Evolutionary conservation across 2,113 vertebrate species (phyloP), one percentile per base, ranked within the genome.

Genomic region (Leucoraja erinaceus): DNA sequence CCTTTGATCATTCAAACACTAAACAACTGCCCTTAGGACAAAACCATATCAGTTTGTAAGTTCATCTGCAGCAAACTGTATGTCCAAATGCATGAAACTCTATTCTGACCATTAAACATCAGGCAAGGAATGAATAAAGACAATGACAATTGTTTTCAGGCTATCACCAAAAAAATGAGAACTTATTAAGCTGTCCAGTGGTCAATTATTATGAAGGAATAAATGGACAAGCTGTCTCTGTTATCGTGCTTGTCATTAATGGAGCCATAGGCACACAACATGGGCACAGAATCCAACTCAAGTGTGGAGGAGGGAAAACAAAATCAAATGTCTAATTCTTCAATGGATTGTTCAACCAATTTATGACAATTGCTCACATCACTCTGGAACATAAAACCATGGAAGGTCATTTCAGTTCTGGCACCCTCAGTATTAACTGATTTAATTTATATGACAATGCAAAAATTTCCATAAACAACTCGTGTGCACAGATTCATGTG

Each of bases 81-180:
- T 70, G 90, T 91, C 70, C 66, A 91, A 72, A 72, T 47, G 47
- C 63, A 91, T 91, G 90, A 72, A 91, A 38, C 72, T 91, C 90
- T 91, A 47, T 91, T 91, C 38, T 72, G 90, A 72, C 90, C 90
- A 91, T 91, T 91, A 91, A 72, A 38, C 68, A 72, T 91, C 47
- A 68, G 68, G 66, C 33, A 38, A 54, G 22, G 88, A 91, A 63
- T 63, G 86, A 14, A 90, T 63, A 33, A 90, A 18, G 22, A 11
- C 47, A 90, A 68, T 66, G 1, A 68, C 61, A 33, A 63, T 33
- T 63, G 86, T 25, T 33, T 90, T 56, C 12, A 90, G 61, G 33
- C 38, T 72, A 91, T 91, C 68, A 72, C 68, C 72, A 72, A 72
- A 68, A 31, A 91, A 91, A 90, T n/a, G 0, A 18, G 31, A 47